These are phyloP conservation scores for Trochalopteron elliotii DNA, from an alignment of 2,113 vertebrate species.

Conservation along the genomic window DNA sequence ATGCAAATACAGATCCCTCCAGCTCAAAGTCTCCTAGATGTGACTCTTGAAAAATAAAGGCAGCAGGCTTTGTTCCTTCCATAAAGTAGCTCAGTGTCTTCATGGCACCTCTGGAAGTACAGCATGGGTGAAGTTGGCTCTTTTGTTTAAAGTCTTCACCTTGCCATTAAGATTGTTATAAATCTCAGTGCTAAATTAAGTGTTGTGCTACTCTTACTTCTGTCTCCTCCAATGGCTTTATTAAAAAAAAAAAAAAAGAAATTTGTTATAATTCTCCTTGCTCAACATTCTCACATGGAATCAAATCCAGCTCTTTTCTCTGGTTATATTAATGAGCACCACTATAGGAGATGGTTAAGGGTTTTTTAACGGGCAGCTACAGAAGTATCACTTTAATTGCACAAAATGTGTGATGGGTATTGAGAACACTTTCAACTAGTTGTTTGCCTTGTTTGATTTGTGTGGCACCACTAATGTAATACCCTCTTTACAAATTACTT, in stretches of 20 bases:
- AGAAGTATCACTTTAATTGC: neutral
- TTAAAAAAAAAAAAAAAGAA: neutral
- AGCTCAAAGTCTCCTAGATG: neutral
- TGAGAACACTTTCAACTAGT: constrained; percentile 1
- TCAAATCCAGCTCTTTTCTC: neutral
- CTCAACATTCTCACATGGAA: neutral
- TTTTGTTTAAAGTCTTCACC: neutral
- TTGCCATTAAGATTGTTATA: neutral
- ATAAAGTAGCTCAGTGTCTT: neutral
- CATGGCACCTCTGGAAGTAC: neutral
- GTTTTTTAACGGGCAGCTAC: neutral
- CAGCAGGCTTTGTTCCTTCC: neutral
- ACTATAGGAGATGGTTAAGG: neutral
- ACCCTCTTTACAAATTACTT: constrained; percentile 37
- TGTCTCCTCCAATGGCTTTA: neutral
- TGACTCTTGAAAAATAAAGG: neutral
- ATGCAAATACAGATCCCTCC: neutral
- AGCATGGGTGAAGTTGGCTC: neutral
- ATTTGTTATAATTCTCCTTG: neutral
- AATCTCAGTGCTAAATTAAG: neutral
- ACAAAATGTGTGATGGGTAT: neutral
- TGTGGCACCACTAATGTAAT: neutral
- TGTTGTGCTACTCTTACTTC: neutral
- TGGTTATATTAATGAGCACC: neutral
- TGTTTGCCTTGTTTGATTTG: constrained; percentile 10